Base-by-base conservation (phyloP, 2,797 vertebrate genomes). In the Eupleurogrammus muticus region DNA sequence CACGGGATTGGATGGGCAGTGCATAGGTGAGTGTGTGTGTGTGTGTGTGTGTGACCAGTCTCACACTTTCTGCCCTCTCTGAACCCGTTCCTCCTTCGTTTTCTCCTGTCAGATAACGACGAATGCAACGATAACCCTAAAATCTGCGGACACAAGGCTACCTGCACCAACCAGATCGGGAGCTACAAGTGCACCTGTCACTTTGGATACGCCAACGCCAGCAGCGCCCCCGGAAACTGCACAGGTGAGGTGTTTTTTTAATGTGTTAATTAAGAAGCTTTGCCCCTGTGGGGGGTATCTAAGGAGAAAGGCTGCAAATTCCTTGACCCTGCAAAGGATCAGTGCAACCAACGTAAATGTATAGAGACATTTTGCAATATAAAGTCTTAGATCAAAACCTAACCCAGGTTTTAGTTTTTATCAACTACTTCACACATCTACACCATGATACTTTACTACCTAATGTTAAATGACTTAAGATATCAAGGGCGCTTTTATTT, bases 111-210 rank as follows among this genome's bases (percentile, higher is more conserved):
- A 92, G 91, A 93, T 21, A 0, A 66, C 5, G 89, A 92, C 4
- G 91, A 94, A 78, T 93, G 92, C 49, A 0, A 0, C 0, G 0
- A 28, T 0, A 0, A 2, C 0, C 3, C 0, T 0, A 1, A n/a
- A 1, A 66, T 56, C 58, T 93, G 93, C 21, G 82, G 82, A 9
- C 5, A 0, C 0, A 0, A 2, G 7, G 63, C 71, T 9, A 0
- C 0, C 0, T 94, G 91, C 56, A 1, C 0, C 0, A 94, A 93
- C 82, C 36, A 1, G 19, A 59, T 66, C 2, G 92, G 90, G 19
- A 72, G 8, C 67, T 93, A 72, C 74, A 12, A 0, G 0, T 94
- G 90, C 75, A 68, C 0, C 20, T 93, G 93, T 49, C 28, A 4
- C 0, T 1, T 0, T 12, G 92, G 92, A 1, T 93, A 88, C 34